phyloP scores from a whole-genome alignment of 2,888 invertebrate species.

The Eupithecia centaureata region DNA sequence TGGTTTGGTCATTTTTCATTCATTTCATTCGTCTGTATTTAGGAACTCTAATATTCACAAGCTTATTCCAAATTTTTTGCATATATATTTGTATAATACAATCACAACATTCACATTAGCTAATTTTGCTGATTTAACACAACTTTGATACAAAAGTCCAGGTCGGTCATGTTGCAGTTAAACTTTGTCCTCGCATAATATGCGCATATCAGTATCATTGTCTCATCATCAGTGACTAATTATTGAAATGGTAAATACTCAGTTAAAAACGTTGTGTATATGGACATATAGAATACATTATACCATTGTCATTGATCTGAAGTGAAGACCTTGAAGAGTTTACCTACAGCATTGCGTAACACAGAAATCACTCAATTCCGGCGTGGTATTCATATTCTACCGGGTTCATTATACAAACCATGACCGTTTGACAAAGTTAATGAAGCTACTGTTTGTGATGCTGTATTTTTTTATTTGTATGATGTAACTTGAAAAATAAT shows the following conservation, averaged over 20 bases:
- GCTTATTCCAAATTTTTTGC: no score
- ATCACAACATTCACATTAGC: not conserved
- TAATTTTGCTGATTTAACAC: not conserved
- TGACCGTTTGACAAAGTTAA: conserved; percentile 62
- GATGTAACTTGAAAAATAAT: conserved; percentile 19
- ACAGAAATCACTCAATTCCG: conserved; percentile 64
- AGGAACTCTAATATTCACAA: no score
- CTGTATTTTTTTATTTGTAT: conserved; percentile 19
- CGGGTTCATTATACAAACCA: conserved; percentile 73
- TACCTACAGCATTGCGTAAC: conserved; percentile 55
- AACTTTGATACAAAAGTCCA: not conserved
- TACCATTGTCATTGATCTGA: conserved; percentile 26
- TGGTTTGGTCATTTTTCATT: not conserved
- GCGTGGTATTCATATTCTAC: conserved; percentile 55
- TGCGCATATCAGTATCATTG: not conserved
- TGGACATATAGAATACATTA: conserved; percentile 7
- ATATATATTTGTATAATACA: not conserved
- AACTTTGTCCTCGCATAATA: conserved; percentile 8
- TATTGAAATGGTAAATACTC: not conserved
- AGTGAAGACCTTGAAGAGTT: conserved; percentile 57
- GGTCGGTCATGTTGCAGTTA: not conserved
- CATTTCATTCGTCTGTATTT: no score
- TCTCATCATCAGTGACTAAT: conserved; percentile 17
- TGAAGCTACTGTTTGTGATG: conserved; percentile 27
- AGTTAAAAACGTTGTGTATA: not conserved